Base-by-base conservation (phyloP, 2,888 invertebrate genomes). In the Apodemia zela region DNA sequence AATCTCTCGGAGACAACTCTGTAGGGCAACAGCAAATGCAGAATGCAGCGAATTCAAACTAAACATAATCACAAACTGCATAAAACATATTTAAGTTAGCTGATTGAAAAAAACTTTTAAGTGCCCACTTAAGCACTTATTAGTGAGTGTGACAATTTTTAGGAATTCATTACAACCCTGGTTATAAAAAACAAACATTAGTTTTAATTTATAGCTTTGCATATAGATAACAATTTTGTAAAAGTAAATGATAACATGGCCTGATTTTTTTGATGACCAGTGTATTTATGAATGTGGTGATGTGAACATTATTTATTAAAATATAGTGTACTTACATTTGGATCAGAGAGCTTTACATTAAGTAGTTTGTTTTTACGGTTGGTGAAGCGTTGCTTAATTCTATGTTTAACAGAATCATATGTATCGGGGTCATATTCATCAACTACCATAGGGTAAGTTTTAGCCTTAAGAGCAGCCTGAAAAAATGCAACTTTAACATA, bases 381-480 rank as follows among this genome's bases (percentile, higher is more conserved):
- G 10, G 93, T 93, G 73, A 94, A 93, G 60, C 94, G 89, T 73
- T 94, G 93, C 61, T 89, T 81, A 62, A 95, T 91, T 68, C 94
- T 90, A 72, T 93, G 92, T 64, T 89, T 85, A 57, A 95, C 75
- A 18, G 92, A 90, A 63, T 92, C 85, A 84, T 92, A 94, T 0
- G 94, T 93, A 60, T 93, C 93, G 60, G 92, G 93, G 73, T 95
- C 95, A 78, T 93, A 93, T 72, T 93, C 93, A 77, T 95, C 94
- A 8, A 93, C 93, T 63, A 79, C 82, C 62, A 96, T 72, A 0
- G 94, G 93, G 74, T 87, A 95, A 66, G 82, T 89, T 69, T 91
- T 92, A 10, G 92, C 89, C 69, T 93, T 93, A 11, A 81, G 66
- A 59, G 78, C 80, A 67, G 75, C 76, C 92, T 92, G 69, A 64